Conservation (phyloP, 2,113 vertebrate species). For the Psettodes erumei region DNA sequence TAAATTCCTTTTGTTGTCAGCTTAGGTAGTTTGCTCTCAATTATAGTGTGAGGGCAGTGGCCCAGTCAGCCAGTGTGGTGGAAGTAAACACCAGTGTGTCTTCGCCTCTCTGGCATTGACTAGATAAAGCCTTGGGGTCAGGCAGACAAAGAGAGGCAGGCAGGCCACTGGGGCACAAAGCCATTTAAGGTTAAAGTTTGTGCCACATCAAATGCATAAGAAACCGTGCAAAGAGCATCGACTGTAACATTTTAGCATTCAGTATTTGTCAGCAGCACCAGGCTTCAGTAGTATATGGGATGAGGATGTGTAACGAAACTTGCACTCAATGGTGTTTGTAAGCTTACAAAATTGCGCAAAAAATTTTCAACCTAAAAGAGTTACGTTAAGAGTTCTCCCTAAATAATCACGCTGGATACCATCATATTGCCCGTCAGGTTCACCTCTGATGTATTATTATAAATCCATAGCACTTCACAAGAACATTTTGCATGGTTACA, state of each 20-base stretch:
- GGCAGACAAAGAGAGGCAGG: conserved; percentile 28
- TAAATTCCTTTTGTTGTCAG: conserved; percentile 23
- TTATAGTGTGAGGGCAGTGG: conserved; percentile 5
- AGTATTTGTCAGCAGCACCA: background rate
- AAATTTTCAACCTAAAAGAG: background rate
- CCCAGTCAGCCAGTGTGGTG: conserved; percentile 39
- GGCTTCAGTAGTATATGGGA: background rate
- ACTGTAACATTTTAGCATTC: background rate
- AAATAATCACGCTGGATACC: conserved; percentile 8
- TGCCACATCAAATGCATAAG: background rate
- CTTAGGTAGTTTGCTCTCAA: conserved; percentile 22
- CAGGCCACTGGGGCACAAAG: background rate
- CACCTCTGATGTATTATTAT: background rate
- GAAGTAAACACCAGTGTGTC: conserved; percentile 48
- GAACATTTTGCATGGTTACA: conserved; percentile 5
- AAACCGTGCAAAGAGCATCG: background rate
- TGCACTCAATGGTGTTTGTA: background rate
- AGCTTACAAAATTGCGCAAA: background rate
- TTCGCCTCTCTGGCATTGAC: conserved; percentile 4
- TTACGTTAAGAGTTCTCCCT: background rate
- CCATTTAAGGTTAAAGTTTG: conserved; percentile 5
- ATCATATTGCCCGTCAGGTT: conserved; percentile 5
- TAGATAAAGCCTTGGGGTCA: conserved; percentile 13
- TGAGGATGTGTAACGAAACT: background rate
- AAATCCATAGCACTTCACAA: background rate